phyloP scores from a whole-genome alignment of 1,140 invertebrate genomes.

The Psix sp. region DNA sequence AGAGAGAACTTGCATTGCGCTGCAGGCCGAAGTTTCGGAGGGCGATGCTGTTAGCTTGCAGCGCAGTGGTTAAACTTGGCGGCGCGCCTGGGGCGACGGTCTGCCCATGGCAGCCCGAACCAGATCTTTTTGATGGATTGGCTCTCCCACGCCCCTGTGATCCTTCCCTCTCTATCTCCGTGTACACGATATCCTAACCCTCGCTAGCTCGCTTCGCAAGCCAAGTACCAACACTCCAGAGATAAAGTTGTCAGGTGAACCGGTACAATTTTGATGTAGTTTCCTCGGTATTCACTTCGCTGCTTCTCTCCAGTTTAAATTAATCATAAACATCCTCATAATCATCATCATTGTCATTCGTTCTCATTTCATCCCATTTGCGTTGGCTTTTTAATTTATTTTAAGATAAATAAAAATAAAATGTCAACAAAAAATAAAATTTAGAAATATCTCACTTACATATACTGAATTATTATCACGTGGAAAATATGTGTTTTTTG shows the following conservation, averaged over 20 bases:
- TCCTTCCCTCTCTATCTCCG: slow-evolving; percentile 42
- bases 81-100: slow-evolving; percentile 59
- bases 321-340: background rate
- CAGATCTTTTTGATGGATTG: slow-evolving; percentile 72
- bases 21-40: slow-evolving; percentile 58
- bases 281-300: slow-evolving; percentile 8
- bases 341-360: too few species aligned
- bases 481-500: too few species aligned
- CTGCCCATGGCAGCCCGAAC: slow-evolving; percentile 69
- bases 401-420: too few species aligned
- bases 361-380: too few species aligned
- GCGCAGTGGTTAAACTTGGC: slow-evolving; percentile 60
- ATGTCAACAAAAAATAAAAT: too few species aligned
- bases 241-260: slow-evolving; percentile 38
- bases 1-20: slow-evolving; percentile 22
- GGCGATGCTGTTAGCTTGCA: slow-evolving; percentile 47
- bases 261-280: slow-evolving; percentile 29
- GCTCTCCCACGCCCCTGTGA: slow-evolving; percentile 66
- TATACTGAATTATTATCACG: too few species aligned
- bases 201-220: slow-evolving; percentile 31
- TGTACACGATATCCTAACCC: slow-evolving; percentile 38
- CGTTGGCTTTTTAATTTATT: too few species aligned
- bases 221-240: slow-evolving; percentile 30
- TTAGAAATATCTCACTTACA: too few species aligned
- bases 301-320: slow-evolving; percentile 11